Percentiles rank a stretch among this genome's conserved stretches.
Evolutionary conservation across 2,888 invertebrate species (phyloP).

Genomic region (Euzophera pinguis): DNA sequence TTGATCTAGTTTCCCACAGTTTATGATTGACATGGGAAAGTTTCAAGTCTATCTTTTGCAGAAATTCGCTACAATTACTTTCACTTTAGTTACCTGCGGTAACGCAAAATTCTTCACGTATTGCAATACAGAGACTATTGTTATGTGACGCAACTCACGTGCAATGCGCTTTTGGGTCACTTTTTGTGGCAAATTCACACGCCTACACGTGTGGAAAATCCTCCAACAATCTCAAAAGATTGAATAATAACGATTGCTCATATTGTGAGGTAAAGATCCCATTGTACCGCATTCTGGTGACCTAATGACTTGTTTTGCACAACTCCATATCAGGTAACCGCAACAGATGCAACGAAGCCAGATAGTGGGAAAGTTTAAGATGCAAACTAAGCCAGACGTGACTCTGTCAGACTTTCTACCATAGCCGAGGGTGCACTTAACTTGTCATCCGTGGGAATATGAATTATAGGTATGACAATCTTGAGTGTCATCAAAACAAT

Average conservation of each 20-base stretch:
- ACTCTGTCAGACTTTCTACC: conserved; percentile 70
- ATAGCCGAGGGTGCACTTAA: conserved; percentile 59
- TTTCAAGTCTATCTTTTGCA: conserved; percentile 20
- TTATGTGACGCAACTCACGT: conserved; percentile 43
- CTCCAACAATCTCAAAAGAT: conserved; percentile 34
- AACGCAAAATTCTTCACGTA: conserved; percentile 26
- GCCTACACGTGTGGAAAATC: conserved; percentile 64
- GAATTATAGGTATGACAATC: conserved; percentile 56
- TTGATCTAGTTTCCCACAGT: conserved; percentile 38
- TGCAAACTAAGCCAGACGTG: conserved; percentile 74
- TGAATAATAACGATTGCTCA: conserved; percentile 23
- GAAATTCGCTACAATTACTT: conserved; percentile 29
- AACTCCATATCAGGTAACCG: conserved; percentile 60
- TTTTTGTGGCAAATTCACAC: conserved; percentile 50
- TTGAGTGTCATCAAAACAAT: conserved; percentile 50
- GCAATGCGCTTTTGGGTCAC: conserved; percentile 42
- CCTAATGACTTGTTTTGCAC: conserved; percentile 62
- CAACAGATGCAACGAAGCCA: conserved; percentile 64
- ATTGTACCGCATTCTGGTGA: conserved; percentile 49
- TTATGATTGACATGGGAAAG: conserved; percentile 46
- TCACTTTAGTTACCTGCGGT: conserved; percentile 31
- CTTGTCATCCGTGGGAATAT: conserved; percentile 73
- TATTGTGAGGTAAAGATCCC: conserved; percentile 29
- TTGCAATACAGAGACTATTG: conserved; percentile 32
- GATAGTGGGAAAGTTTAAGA: conserved; percentile 63